Conservation (phyloP, 2,888 invertebrate species). For the Ceramica pisi region DNA sequence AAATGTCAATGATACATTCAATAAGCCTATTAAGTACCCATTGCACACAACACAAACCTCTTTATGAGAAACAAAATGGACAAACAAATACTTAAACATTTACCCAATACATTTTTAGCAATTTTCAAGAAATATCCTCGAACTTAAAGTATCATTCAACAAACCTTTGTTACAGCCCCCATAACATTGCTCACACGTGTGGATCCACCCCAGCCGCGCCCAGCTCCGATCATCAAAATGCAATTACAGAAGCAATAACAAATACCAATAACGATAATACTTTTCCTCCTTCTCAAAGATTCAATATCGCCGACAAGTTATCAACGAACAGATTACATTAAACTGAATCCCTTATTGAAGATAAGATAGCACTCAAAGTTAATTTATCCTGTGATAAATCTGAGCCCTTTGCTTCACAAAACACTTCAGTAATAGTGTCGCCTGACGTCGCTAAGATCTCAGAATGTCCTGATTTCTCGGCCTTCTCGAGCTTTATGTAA, state of each 20-base stretch:
- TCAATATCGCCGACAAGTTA: conserved; percentile 45
- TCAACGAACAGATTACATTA: conserved; percentile 43
- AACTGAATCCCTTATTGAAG: conserved; percentile 40
- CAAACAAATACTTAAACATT: not conserved
- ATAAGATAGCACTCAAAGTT: conserved; percentile 34
- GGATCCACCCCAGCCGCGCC: conserved; percentile 6
- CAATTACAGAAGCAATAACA: conserved; percentile 50
- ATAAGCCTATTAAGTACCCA: not conserved
- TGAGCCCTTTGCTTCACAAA: conserved; percentile 45
- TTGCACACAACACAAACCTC: not conserved
- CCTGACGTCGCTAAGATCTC: conserved; percentile 14
- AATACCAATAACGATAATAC: conserved; percentile 46
- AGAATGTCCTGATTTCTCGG: conserved; percentile 7
- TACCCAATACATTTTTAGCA: not conserved
- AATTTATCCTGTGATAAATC: conserved; percentile 53
- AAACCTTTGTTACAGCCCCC: not conserved
- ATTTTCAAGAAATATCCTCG: not conserved
- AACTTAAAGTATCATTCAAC: not conserved
- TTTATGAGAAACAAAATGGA: not conserved
- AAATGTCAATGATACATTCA: not conserved
- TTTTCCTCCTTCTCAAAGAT: conserved; percentile 41
- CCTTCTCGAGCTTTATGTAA: not conserved
- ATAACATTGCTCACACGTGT: conserved; percentile 20
- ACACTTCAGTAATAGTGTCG: conserved; percentile 48
- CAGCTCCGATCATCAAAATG: conserved; percentile 45